Base-by-base conservation (phyloP, 2,888 invertebrate genomes). In the Acanthoscelides obtectus region DNA sequence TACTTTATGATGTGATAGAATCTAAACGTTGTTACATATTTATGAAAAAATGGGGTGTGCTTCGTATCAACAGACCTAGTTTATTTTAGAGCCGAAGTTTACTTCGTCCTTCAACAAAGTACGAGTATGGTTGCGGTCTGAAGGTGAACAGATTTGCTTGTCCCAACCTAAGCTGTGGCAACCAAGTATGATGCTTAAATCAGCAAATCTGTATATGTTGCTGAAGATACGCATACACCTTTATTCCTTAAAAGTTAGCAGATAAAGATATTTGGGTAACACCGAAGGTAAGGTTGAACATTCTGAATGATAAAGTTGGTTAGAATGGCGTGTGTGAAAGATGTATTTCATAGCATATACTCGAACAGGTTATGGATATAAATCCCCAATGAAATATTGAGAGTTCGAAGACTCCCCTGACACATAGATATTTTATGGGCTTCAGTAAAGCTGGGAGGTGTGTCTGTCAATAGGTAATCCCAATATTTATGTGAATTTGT, bases 401-500 rank as follows among this genome's bases (percentile, higher is more conserved):
- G 66, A 6, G 2, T 66, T 66, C 45, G 12, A 45, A 45, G 45
- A 12, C 45, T 12, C 12, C 45, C 45, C 12, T 6, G 45, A 12
- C 45, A 12, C 17, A 6, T 66, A 22, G 65, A 65, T 66, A 66
- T 66, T 66, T 66, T 66, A 66, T 66, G 19, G 19, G 20, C 21
- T 21, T 2, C 12, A 66, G 66, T 20, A 22, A 22, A 66, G 66
- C 17, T 8, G 80, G 80, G 81, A 80, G 81, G 79, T 81, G 81
- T 81, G 74, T 69, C 82, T 82, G 82, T 80, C 84, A 81, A 84
- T 84, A 80, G 81, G 80, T 84, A 84, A 84, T 80, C 84, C 81
- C 73, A 73, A 77, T 82, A 84, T 84, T 84, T 84, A 84, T 82
- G 78, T 79, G 78, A 75, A 79, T 83, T 82, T 83, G 83, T 82